Conservation (phyloP, 2,797 vertebrate species). For the Cryptoprocta ferox region DNA sequence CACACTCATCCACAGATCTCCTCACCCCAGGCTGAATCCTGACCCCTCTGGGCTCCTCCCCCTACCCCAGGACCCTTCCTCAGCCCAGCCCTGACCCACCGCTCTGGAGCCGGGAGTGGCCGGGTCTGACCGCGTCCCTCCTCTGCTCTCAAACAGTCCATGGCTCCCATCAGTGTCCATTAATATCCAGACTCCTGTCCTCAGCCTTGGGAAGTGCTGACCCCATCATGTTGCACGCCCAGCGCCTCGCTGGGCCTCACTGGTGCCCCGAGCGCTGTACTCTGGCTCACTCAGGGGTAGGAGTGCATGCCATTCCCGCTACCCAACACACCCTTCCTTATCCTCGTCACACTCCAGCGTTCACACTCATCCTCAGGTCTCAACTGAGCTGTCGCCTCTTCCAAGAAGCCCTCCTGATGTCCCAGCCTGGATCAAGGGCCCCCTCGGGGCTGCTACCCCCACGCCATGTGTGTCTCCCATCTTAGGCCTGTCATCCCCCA, state of each 20-base stretch:
- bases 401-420: neutral
- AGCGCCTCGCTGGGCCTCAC: rapidly evolving
- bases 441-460: no score
- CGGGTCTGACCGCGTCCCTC: neutral
- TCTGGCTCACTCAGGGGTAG: neutral
- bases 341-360: neutral
- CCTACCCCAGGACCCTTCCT: neutral
- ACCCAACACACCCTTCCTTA: neutral
- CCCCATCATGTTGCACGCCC: rapidly evolving
- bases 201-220: neutral
- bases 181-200: neutral
- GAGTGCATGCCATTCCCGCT: neutral
- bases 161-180: neutral
- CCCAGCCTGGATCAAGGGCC: neutral
- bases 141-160: neutral
- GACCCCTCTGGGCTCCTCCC: neutral
- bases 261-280: neutral
- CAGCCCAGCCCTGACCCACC: neutral
- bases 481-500: neutral
- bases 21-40: neutral
- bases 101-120: neutral
- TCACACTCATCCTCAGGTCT: neutral
- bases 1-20: neutral
- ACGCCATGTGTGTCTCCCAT: neutral
- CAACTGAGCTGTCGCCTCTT: neutral